Evolutionary conservation across 1,140 invertebrate species (phyloP), one percentile per base, ranked within the genome.

Genomic region (Gryon sp.): DNA sequence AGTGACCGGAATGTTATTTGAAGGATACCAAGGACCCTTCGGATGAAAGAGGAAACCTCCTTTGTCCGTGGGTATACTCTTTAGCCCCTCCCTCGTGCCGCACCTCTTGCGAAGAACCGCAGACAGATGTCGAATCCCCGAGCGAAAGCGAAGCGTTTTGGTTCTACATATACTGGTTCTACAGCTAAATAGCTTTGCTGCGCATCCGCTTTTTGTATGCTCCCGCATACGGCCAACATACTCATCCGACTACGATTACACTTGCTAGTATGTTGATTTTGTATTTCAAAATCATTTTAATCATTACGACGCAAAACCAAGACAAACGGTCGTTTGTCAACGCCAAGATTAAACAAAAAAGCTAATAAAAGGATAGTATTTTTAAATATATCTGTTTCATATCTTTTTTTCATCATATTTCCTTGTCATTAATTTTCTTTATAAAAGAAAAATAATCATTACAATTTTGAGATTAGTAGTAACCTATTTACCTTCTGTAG

Each of bases 21-120:
- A 80, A 72, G 55, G 60, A 52, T 46, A 53, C 38, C 53, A 28
- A 72, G 80, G 66, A 60, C 72, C 65, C 72, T 75, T n/a, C 63
- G 45, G 70, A 81, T 81, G 78, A 82, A 83, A 82, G 73, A 79
- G 79, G 80, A 84, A 78, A 79, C 72, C 81, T 80, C 70, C 76
- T 83, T 83, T 83, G 82, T 83, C 55, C 68, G 26, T 38, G 22
- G 65, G 16, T 36, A 45, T 53, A 62, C 52, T 62, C 77, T 76
- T n/a, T n/a, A n/a, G n/a, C n/a, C n/a, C n/a, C n/a, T n/a, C n/a
- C n/a, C n/a, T n/a, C n/a, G n/a, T n/a, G n/a, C n/a, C n/a, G n/a
- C n/a, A n/a, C 73, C 76, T 80, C 62, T 70, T 68, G 68, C 40
- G 50, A 79, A 74, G 82, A 76, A 81, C 80, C 78, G 63, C 40